Evolutionary conservation across 2,113 vertebrate species (phyloP).

Genomic region (Heptranchias perlo): DNA sequence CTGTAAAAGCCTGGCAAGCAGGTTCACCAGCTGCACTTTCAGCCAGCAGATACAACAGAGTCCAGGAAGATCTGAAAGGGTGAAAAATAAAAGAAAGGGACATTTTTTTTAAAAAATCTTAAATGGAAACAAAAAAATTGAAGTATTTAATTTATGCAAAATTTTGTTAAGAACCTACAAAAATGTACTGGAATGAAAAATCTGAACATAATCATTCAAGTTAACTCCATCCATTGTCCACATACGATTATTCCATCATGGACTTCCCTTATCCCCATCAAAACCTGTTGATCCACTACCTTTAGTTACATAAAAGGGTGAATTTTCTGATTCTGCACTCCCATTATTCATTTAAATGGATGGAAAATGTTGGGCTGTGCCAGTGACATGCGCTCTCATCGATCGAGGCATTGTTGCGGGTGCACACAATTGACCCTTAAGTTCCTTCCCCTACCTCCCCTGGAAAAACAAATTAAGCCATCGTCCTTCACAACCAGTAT

Average conservation of each 20-base stretch:
- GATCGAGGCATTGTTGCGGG: not conserved
- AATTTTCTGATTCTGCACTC: not conserved
- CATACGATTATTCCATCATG: not conserved
- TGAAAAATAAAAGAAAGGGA: not conserved
- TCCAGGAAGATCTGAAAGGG: not conserved
- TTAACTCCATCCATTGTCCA: not conserved
- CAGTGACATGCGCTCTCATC: not conserved
- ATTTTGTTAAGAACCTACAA: not conserved
- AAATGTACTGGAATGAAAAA: not conserved
- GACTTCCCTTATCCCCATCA: not conserved
- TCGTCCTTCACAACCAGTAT: not conserved
- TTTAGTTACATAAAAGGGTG: not conserved
- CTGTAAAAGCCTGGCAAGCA: not conserved
- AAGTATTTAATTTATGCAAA: not conserved
- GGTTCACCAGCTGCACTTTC: not conserved
- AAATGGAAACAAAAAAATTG: not conserved
- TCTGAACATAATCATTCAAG: not conserved
- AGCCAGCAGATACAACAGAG: not conserved
- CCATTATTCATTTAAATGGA: not conserved
- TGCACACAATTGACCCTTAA: not conserved
- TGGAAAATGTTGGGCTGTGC: not conserved
- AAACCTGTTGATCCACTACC: not conserved
- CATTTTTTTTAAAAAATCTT: not conserved
- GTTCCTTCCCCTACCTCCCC: not conserved
- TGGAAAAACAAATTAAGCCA: not conserved